Evolutionary conservation across 2,797 vertebrate genomes (phyloP), one percentile per base, ranked within the genome.

Genomic region (Pygocentrus nattereri): DNA sequence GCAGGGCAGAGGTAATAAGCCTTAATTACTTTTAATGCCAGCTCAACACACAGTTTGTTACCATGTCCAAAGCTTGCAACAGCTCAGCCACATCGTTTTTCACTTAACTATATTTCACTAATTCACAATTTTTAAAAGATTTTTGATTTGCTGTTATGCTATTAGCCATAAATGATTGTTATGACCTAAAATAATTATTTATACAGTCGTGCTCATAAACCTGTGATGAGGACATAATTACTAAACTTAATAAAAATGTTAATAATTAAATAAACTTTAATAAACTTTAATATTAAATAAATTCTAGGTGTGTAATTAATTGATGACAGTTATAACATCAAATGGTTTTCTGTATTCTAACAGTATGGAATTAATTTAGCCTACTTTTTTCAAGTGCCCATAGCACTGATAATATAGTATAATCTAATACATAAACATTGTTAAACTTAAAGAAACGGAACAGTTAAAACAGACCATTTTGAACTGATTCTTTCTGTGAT

Each of bases 1-100:
- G 97, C 85, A 91, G 97, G 92, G 96, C 94, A 0, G 98, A 99
- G 79, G 95, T 95, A 94, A 73, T 86, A 50, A 73, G 67, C 54
- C 27, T 58, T 74, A 58, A 74, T 59, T 68, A 67, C 38, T 58
- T 67, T 19, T 47, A 30, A 68, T n/a, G 41, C 62, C 18, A 65
- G 62, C 62, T 27, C 47, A 74, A 31, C 74, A 54, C 0, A 5
- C 38, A 72, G 49, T 52, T 27, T 27, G 58, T 54, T 21, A 73
- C 50, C 34, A 56, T 1, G 1, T 44, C 19, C 31, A 41, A 18
- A 31, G n/a, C n/a, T n/a, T n/a, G n/a, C 31, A 18, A 6, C 44
- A 50, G 3, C 30, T 38, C 54, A 34, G 59, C n/a, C 25, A 25
- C 25, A 44, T 58, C 67, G 23, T 34, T 31, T 34, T 65, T 80